Evolutionary conservation across 2,113 vertebrate genomes (phyloP).

Genomic region (Dromiciops gliroides): DNA sequence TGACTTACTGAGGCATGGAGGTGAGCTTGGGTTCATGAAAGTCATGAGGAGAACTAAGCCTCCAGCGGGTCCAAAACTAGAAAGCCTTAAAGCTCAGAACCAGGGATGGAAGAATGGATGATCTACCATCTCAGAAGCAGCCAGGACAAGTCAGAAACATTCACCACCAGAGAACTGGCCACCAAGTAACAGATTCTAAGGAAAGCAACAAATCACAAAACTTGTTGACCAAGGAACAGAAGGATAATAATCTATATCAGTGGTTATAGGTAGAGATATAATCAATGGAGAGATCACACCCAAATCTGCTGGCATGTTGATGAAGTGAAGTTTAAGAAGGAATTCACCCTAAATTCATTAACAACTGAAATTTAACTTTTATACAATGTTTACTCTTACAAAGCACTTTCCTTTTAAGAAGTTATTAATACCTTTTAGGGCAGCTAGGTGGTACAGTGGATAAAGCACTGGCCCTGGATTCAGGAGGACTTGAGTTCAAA

Average conservation of each 20-base stretch:
- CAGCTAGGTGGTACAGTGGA: no score
- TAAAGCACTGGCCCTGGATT: no score
- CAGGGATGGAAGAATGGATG: background rate
- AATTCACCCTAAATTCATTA: background rate
- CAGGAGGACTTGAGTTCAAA: no score
- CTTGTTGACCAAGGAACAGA: background rate
- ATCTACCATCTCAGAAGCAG: background rate
- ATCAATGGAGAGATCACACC: background rate
- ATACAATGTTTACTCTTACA: background rate
- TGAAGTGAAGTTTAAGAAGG: background rate
- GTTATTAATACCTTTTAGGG: background rate
- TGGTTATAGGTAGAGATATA: background rate
- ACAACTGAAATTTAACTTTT: background rate
- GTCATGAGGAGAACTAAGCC: background rate
- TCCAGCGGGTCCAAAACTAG: background rate
- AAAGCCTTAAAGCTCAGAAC: background rate
- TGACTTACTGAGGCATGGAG: background rate
- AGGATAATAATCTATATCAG: background rate
- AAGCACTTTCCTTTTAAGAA: background rate
- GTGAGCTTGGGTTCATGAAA: background rate
- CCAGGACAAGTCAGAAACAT: background rate
- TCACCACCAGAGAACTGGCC: background rate
- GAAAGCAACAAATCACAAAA: background rate
- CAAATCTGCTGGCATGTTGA: background rate
- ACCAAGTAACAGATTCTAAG: background rate